phyloP scores from a whole-genome alignment of 2,888 invertebrate species.

The Beris chalybata region DNA sequence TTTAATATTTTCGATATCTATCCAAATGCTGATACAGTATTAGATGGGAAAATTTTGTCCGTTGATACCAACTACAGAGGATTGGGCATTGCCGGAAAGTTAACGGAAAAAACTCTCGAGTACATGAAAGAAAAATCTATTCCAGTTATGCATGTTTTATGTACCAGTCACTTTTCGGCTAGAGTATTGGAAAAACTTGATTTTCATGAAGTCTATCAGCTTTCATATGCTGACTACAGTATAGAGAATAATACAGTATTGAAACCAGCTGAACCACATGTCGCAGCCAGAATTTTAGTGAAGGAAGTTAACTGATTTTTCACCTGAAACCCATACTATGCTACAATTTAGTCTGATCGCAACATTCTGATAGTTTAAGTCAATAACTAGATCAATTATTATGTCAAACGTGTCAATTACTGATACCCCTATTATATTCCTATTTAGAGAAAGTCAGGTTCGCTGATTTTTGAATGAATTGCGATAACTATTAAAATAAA shows the following conservation, averaged over 20 bases:
- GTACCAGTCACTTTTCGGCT: slow-evolving; percentile 76
- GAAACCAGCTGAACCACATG: slow-evolving; percentile 67
- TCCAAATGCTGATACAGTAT: slow-evolving; percentile 51
- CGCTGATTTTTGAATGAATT: no score
- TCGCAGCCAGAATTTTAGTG: slow-evolving; percentile 62
- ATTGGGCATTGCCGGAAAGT: slow-evolving; percentile 53
- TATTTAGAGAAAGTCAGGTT: no score
- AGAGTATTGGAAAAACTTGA: slow-evolving; percentile 71
- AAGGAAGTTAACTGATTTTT: slow-evolving; percentile 49
- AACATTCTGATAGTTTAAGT: slow-evolving; percentile 27
- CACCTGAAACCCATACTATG: neutral
- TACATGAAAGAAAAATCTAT: slow-evolving; percentile 52
- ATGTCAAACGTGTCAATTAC: slow-evolving; percentile 21
- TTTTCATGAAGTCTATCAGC: slow-evolving; percentile 67
- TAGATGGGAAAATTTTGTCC: slow-evolving; percentile 56
- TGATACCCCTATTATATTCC: neutral
- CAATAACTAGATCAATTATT: slow-evolving; percentile 28
- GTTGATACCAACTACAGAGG: slow-evolving; percentile 54
- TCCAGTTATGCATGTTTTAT: slow-evolving; percentile 69
- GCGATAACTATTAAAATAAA: no score
- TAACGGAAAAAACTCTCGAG: slow-evolving; percentile 51
- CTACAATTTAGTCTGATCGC: slow-evolving; percentile 16
- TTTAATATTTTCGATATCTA: slow-evolving; percentile 57
- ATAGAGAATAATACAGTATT: slow-evolving; percentile 64
- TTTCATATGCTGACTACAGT: slow-evolving; percentile 67